Evolutionary conservation across 2,113 vertebrate genomes (phyloP).

Genomic region (Alethe castanea): DNA sequence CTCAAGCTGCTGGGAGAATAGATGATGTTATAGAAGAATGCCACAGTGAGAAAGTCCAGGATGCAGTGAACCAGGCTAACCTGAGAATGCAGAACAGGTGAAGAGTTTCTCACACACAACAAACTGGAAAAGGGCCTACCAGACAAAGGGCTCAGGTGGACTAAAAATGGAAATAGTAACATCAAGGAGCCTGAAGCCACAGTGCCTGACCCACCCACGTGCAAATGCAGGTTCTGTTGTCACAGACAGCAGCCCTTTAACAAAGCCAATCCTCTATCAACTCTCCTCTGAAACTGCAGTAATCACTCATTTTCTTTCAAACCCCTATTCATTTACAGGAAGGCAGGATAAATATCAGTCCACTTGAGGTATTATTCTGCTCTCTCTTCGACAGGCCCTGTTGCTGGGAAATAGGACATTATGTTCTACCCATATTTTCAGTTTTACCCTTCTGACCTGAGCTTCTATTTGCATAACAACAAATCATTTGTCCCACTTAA

Average conservation of each 20-base stretch:
- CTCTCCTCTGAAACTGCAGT: not conserved
- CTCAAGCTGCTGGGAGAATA: not conserved
- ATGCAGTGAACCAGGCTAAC: not conserved
- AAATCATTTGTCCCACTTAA: not conserved
- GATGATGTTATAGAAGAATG: not conserved
- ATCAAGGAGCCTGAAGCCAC: not conserved
- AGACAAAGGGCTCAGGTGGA: not conserved
- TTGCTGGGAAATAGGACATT: not conserved
- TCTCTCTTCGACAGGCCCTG: not conserved
- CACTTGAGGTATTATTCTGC: not conserved
- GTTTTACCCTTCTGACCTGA: not conserved
- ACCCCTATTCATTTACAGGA: not conserved
- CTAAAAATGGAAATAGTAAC: not conserved
- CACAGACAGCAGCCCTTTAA: not conserved
- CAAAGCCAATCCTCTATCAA: not conserved
- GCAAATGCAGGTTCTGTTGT: not conserved
- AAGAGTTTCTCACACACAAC: not conserved
- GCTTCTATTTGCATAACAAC: not conserved
- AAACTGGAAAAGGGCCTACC: not conserved
- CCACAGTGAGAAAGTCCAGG: not conserved
- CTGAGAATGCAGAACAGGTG: not conserved
- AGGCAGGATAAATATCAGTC: not conserved
- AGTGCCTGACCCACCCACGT: not conserved
- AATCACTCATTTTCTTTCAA: not conserved
- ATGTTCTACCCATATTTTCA: not conserved